Evolutionary conservation across 2,113 vertebrate species (phyloP).

Genomic region (Glaucomys volans): DNA sequence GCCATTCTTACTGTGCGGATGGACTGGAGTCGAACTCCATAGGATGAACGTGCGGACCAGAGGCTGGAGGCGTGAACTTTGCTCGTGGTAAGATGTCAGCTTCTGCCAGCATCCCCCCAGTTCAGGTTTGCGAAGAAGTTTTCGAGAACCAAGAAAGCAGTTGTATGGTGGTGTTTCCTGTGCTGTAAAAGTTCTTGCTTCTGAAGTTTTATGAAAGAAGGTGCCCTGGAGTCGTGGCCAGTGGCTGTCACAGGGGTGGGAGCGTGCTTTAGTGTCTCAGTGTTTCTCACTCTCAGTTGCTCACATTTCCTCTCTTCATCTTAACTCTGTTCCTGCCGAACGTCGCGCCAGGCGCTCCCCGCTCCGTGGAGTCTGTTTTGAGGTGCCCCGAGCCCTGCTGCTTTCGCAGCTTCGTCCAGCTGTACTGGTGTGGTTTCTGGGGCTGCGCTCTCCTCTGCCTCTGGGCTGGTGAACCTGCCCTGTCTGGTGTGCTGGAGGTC

Average conservation of each 20-base stretch:
- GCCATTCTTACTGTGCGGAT: background rate
- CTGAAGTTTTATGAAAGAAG: background rate
- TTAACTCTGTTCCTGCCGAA: background rate
- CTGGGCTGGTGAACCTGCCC: rapidly evolving
- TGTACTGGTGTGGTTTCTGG: background rate
- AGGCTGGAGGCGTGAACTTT: background rate
- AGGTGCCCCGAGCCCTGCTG: background rate
- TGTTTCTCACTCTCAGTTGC: too few species aligned
- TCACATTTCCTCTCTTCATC: background rate
- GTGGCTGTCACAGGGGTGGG: too few species aligned
- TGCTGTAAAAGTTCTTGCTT: conserved; percentile 15
- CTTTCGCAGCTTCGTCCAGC: background rate
- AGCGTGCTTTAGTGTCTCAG: too few species aligned
- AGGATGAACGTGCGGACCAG: background rate
- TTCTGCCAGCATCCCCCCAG: background rate
- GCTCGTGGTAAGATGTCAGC: background rate
- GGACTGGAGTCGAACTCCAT: background rate
- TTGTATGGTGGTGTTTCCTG: background rate
- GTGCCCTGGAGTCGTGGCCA: too few species aligned
- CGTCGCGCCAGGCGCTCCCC: background rate
- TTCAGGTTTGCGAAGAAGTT: conserved; percentile 17
- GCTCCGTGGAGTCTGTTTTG: background rate
- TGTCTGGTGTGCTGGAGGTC: too few species aligned
- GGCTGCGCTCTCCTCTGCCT: background rate
- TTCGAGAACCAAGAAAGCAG: conserved; percentile 25